Evolutionary conservation across 2,888 invertebrate genomes (phyloP).

Genomic region (Ophraella communa): DNA sequence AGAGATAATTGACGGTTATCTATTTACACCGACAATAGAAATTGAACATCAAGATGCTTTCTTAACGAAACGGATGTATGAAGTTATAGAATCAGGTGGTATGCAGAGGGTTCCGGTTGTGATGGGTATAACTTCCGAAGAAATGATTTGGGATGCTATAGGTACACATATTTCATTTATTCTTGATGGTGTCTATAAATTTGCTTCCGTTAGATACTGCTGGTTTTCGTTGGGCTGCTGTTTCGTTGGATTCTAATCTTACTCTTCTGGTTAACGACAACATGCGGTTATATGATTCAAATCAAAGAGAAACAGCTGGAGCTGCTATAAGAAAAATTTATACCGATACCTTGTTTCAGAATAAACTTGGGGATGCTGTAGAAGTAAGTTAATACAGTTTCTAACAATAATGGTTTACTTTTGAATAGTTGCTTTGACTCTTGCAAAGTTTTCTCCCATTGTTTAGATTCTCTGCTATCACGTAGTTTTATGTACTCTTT

Average conservation of each 20-base stretch:
- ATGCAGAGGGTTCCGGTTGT: constrained; percentile 37
- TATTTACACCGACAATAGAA: constrained; percentile 40
- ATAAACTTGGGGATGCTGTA: constrained; percentile 23
- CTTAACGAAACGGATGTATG: constrained; percentile 39
- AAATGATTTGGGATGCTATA: constrained; percentile 17
- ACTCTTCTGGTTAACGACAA: constrained; percentile 37
- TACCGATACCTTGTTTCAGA: constrained; percentile 28
- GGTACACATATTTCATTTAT: constrained; percentile 2
- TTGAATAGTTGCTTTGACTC: too few species aligned
- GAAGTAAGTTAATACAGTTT: background rate
- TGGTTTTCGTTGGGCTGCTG: background rate
- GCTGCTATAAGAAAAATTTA: constrained; percentile 37
- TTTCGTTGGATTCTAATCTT: constrained; percentile 29
- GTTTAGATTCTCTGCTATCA: too few species aligned
- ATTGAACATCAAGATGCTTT: constrained; percentile 39
- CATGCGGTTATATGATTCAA: constrained; percentile 35
- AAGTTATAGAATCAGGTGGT: constrained; percentile 32
- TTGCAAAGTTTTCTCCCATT: too few species aligned
- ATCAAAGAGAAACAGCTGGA: constrained; percentile 25
- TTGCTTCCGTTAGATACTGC: background rate
- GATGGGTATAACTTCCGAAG: constrained; percentile 43
- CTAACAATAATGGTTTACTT: too few species aligned
- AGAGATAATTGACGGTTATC: constrained; percentile 38
- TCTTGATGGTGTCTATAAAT: too few species aligned
- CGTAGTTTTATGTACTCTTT: too few species aligned